These are phyloP conservation scores for Aphidius colemani DNA, from an alignment of 2,888 invertebrate species.

Conservation along the genomic window DNA sequence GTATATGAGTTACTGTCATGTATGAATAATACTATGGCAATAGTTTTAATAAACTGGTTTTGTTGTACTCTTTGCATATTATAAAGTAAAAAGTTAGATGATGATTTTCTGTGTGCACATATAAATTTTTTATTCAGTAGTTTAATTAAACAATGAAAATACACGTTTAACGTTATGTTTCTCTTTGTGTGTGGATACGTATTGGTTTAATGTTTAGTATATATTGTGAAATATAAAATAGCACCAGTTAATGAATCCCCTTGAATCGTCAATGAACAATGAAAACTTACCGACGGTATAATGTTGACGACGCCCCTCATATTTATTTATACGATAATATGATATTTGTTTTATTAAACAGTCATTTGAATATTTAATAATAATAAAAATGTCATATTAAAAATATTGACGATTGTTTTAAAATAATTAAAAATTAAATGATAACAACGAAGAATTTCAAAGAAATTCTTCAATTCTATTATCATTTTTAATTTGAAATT, in stretches of 20 bases:
- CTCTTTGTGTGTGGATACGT: no score
- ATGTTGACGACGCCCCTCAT: no score
- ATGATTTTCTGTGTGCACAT: constrained; percentile 8
- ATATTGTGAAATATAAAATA: no score
- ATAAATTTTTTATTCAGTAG: constrained; percentile 23
- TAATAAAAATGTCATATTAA: background rate
- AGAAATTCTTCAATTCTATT: no score
- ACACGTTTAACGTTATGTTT: no score
- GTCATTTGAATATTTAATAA: background rate
- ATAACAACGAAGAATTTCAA: no score
- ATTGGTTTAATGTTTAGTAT: no score
- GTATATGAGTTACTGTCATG: background rate
- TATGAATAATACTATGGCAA: constrained; percentile 15
- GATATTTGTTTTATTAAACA: constrained; percentile 13
- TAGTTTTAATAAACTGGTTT: no score
- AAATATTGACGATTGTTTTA: background rate
- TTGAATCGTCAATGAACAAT: constrained; percentile 45
- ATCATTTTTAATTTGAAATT: no score
- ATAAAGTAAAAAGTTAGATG: no score
- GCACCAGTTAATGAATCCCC: constrained; percentile 4
- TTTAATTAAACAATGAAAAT: constrained; percentile 40
- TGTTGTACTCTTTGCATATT: no score
- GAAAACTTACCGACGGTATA: constrained; percentile 50
- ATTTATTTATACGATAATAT: constrained; percentile 3
- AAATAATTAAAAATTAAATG: background rate